phyloP scores from a whole-genome alignment of 2,888 invertebrate species.

The Mayetiola destructor region DNA sequence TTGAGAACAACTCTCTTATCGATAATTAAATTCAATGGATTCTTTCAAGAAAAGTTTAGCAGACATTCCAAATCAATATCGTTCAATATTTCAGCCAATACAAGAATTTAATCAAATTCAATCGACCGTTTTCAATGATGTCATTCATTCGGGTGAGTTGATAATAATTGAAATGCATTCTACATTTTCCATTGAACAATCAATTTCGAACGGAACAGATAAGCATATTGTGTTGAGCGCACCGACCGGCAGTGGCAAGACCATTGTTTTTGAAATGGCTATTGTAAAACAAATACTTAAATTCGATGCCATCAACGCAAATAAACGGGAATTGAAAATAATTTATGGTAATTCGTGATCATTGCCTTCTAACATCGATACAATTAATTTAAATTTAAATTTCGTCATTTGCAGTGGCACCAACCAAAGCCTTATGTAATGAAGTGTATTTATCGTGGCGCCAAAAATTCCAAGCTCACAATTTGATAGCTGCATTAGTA shows the following conservation, averaged over 20 bases:
- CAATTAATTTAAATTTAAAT: not conserved
- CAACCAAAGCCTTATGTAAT: conserved; percentile 62
- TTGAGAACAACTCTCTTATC: no score
- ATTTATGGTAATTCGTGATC: conserved; percentile 48
- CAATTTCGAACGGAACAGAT: conserved; percentile 33
- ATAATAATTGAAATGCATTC: not conserved
- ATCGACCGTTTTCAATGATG: conserved; percentile 52
- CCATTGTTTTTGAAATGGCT: conserved; percentile 67
- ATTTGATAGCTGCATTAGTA: conserved; percentile 49
- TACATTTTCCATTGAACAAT: not conserved
- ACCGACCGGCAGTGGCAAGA: conserved; percentile 74
- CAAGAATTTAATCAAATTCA: conserved; percentile 59
- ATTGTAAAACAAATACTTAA: conserved; percentile 50
- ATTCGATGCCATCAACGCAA: conserved; percentile 34
- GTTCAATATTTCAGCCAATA: conserved; percentile 23
- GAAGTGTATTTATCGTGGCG: conserved; percentile 61
- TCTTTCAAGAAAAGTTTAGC: no score
- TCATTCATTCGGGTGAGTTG: conserved; percentile 45
- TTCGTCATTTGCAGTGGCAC: conserved; percentile 47
- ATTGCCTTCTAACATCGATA: not conserved
- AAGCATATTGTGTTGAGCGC: conserved; percentile 59
- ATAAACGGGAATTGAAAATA: conserved; percentile 44
- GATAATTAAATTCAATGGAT: no score
- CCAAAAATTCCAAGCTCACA: conserved; percentile 47
- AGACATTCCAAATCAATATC: not conserved